A percentile compares a stretch with the other conserved stretches of the same genome.
These are phyloP conservation scores for Drymonia ruficornis DNA, from an alignment of 2,888 invertebrate genomes.

Conservation along the genomic window DNA sequence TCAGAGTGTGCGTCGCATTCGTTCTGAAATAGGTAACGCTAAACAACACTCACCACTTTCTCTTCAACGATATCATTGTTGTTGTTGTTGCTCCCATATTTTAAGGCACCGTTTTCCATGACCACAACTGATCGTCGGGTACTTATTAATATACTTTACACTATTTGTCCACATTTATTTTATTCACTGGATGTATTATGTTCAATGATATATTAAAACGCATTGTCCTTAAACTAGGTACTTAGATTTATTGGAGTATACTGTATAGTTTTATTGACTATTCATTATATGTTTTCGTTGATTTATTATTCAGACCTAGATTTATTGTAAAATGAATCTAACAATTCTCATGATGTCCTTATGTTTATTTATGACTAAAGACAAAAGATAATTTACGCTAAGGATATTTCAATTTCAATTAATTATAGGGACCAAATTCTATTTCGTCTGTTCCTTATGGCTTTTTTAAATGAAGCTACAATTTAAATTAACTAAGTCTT, in stretches of 20 bases:
- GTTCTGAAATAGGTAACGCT: slow-evolving; percentile 11
- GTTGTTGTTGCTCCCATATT: slow-evolving; percentile 85
- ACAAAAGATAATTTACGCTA: too few species aligned
- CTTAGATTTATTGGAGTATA: slow-evolving; percentile 22
- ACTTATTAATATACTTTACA: slow-evolving; percentile 56
- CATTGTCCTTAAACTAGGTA: slow-evolving; percentile 28
- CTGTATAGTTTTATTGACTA: slow-evolving; percentile 1
- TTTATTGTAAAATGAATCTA: background rate
- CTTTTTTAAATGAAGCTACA: background rate
- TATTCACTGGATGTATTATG: slow-evolving; percentile 32
- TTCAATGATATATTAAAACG: slow-evolving; percentile 33
- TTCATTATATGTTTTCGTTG: background rate
- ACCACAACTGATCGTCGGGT: slow-evolving; percentile 77
- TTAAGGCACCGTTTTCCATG: slow-evolving; percentile 86
- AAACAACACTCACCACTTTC: slow-evolving; percentile 74
- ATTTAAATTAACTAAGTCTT: background rate
- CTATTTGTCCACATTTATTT: slow-evolving; percentile 55
- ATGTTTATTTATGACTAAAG: too few species aligned
- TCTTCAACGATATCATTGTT: slow-evolving; percentile 80
- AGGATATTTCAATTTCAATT: too few species aligned
- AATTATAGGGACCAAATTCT: too few species aligned
- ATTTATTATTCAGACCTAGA: background rate
- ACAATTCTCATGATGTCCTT: too few species aligned
- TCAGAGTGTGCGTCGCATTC: background rate
- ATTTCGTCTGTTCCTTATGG: too few species aligned